A percentile compares a stretch with the other conserved stretches of the same genome.
Conservation (phyloP, 2,113 vertebrate species). For the Laterallus jamaicensis region DNA sequence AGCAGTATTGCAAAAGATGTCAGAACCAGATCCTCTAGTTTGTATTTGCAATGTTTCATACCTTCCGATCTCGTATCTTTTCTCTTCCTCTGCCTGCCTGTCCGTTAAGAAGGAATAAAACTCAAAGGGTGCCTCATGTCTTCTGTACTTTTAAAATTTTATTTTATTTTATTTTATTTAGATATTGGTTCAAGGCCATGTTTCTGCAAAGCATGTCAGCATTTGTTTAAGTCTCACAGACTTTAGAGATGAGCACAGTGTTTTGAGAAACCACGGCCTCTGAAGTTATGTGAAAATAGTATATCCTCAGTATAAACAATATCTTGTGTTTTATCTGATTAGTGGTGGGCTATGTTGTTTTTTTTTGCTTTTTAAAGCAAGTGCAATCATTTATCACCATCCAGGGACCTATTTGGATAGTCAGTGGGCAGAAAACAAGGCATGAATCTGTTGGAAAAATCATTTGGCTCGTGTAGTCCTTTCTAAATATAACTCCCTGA, state of each 20-base stretch:
- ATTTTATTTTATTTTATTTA: background rate
- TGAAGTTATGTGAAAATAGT: background rate
- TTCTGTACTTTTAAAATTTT: background rate
- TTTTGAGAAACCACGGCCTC: constrained; percentile 17
- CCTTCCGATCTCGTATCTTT: background rate
- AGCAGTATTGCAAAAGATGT: background rate
- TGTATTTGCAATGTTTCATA: fast-evolving
- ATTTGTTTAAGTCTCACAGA: background rate
- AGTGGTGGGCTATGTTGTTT: background rate
- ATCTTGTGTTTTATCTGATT: constrained; percentile 28
- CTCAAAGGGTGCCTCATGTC: background rate
- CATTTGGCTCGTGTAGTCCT: constrained; percentile 17
- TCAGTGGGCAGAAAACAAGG: constrained; percentile 56
- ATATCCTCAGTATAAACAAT: background rate
- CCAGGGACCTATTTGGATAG: constrained; percentile 26
- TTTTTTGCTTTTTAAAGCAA: background rate
- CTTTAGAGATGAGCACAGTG: background rate
- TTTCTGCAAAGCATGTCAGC: constrained; percentile 38
- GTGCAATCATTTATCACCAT: constrained; percentile 26
- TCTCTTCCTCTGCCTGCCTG: background rate
- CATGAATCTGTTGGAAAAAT: constrained; percentile 52
- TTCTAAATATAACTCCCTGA: constrained; percentile 58
- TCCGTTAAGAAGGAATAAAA: constrained; percentile 13
- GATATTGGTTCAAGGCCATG: constrained; percentile 26
- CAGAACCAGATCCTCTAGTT: background rate